Conservation (phyloP, 2,888 invertebrate genomes). For the Salpingus planirostris region DNA sequence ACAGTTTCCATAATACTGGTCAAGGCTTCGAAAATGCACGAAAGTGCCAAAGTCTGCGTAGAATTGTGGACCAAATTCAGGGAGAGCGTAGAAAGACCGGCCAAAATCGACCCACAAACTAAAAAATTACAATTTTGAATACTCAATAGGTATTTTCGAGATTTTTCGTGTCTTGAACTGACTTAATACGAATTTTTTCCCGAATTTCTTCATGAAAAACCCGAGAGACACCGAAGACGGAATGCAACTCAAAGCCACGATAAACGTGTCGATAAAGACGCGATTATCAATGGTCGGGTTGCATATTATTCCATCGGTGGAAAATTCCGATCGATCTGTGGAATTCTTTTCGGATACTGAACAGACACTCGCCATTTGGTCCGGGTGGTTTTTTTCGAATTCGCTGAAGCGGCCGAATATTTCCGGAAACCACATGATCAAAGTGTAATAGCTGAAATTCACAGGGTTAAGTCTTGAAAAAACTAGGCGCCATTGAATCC, state of each 20-base stretch:
- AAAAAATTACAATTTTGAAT: slow-evolving; percentile 29
- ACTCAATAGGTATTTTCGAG: slow-evolving; percentile 3
- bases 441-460: slow-evolving; percentile 48
- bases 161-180: slow-evolving; percentile 25
- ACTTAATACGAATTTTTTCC: slow-evolving; percentile 51
- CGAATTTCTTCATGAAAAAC: slow-evolving; percentile 48
- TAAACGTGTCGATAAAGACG: slow-evolving; percentile 49
- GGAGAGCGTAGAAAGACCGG: slow-evolving; percentile 47
- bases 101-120: slow-evolving; percentile 50
- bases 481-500: slow-evolving; percentile 3
- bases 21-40: slow-evolving; percentile 52
- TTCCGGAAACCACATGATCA: slow-evolving; percentile 65
- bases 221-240: slow-evolving; percentile 51
- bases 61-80: slow-evolving; percentile 49
- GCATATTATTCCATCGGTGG: slow-evolving; percentile 23
- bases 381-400: slow-evolving; percentile 41
- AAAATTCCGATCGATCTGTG: too few relatives aligned
- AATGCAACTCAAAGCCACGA: slow-evolving; percentile 50
- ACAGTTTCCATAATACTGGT: slow-evolving; percentile 54
- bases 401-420: slow-evolving; percentile 55
- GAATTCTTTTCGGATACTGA: slow-evolving; percentile 46
- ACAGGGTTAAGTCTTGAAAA: slow-evolving; percentile 3
- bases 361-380: slow-evolving; percentile 46
- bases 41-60: slow-evolving; percentile 47
- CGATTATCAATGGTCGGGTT: slow-evolving; percentile 40